Percentiles rank a stretch among this genome's conserved stretches.
phyloP scores from a whole-genome alignment of 2,113 vertebrate species.

The Chaetura pelagica region DNA sequence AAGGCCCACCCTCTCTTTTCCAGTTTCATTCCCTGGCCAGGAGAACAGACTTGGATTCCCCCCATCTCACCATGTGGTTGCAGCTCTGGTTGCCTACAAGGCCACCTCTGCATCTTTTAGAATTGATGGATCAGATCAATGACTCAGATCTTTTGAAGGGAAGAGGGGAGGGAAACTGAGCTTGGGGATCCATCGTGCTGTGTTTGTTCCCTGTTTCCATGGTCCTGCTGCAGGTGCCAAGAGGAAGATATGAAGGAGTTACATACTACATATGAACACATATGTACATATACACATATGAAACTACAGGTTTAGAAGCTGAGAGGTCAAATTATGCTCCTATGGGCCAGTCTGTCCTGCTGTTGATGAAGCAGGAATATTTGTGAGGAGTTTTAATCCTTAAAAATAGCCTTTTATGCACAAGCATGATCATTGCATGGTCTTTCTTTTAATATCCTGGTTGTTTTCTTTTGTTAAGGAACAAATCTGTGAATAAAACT shows the following conservation, averaged over 20 bases:
- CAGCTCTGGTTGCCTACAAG: neutral
- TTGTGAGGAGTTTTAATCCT: neutral
- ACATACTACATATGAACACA: no score
- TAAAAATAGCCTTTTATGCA: neutral
- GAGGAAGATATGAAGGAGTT: neutral
- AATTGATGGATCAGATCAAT: neutral
- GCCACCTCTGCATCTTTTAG: neutral
- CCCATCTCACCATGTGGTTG: neutral
- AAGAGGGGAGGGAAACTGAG: neutral
- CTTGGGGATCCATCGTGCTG: neutral
- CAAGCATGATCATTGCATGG: neutral
- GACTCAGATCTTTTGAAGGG: neutral
- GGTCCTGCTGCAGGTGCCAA: neutral
- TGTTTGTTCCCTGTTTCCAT: neutral
- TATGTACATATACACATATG: no score
- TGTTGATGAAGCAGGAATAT: neutral
- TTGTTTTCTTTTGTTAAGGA: slow-evolving; percentile 61
- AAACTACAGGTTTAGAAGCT: neutral
- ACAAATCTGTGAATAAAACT: slow-evolving; percentile 75
- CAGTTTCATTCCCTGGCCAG: neutral
- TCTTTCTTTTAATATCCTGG: neutral
- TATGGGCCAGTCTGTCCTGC: neutral
- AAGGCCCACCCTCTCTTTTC: neutral
- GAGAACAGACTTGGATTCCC: neutral
- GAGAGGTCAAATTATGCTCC: neutral